These are phyloP conservation scores for Criorhina ranunculi DNA, from an alignment of 2,888 invertebrate species.

Conservation along the genomic window DNA sequence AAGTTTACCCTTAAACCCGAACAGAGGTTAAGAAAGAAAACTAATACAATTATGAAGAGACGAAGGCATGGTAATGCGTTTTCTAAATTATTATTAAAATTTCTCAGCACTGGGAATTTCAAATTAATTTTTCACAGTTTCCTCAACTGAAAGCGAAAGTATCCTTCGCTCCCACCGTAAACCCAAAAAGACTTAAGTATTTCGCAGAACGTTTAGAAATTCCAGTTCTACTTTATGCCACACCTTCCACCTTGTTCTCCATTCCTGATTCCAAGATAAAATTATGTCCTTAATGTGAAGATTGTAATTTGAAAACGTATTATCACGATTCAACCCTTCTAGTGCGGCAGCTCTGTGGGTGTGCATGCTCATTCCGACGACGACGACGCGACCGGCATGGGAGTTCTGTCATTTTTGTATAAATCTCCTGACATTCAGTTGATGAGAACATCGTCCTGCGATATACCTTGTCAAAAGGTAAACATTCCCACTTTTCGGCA, in stretches of 20 bases:
- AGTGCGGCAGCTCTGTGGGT: slow-evolving; percentile 30
- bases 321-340: slow-evolving; percentile 73
- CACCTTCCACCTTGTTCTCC: slow-evolving; percentile 37
- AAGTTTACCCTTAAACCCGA: neutral
- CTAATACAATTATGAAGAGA: slow-evolving; percentile 74
- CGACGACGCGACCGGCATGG: slow-evolving; percentile 9
- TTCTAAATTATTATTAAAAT: slow-evolving; percentile 76
- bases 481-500: slow-evolving; percentile 69
- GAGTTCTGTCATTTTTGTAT: slow-evolving; percentile 73
- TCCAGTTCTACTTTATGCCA: slow-evolving; percentile 61
- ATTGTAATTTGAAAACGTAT: slow-evolving; percentile 83
- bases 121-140: slow-evolving; percentile 74
- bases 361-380: slow-evolving; percentile 53
- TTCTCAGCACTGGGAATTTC: slow-evolving; percentile 54
- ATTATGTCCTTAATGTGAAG: slow-evolving; percentile 83
- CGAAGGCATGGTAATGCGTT: slow-evolving; percentile 70
- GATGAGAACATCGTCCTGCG: slow-evolving; percentile 71
- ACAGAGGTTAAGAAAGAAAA: slow-evolving; percentile 26
- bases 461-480: slow-evolving; percentile 76
- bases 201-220: slow-evolving; percentile 58
- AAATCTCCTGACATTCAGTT: slow-evolving; percentile 68
- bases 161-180: neutral
- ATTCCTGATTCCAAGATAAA: slow-evolving; percentile 79
- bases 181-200: slow-evolving; percentile 32
- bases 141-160: slow-evolving; percentile 58